Evolutionary conservation across 2,113 vertebrate species (phyloP).

Genomic region (Shinisaurus crocodilurus): DNA sequence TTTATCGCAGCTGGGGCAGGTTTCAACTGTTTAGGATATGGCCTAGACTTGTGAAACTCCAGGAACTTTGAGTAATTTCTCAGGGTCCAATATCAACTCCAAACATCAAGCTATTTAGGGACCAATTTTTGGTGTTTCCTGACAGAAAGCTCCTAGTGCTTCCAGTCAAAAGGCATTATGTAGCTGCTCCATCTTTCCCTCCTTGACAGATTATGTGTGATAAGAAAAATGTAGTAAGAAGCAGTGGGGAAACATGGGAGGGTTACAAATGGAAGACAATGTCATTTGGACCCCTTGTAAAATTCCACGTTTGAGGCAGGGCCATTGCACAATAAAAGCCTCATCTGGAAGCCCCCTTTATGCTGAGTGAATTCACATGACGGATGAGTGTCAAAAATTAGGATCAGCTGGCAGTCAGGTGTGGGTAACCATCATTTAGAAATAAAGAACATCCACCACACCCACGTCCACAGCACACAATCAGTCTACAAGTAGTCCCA

Average conservation of each 20-base stretch:
- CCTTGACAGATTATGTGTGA: not conserved
- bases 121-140: not conserved
- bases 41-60: not conserved
- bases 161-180: no score
- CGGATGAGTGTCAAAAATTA: not conserved
- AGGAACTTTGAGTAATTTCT: not conserved
- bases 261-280: no score
- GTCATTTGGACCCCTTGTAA: not conserved
- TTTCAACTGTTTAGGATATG: not conserved
- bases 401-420: not conserved
- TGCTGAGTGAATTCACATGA: not conserved
- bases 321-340: not conserved
- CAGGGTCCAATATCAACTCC: not conserved
- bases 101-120: not conserved
- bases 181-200: not conserved
- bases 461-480: not conserved
- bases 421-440: not conserved
- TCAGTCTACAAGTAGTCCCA: not conserved
- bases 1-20: not conserved
- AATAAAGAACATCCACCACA: not conserved
- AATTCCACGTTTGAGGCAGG: not conserved
- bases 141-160: no score
- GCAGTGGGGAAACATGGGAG: no score
- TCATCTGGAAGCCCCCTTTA: not conserved
- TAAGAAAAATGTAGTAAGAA: not conserved